Conservation (phyloP, 2,113 vertebrate genomes). For the Neotoma lepida region DNA sequence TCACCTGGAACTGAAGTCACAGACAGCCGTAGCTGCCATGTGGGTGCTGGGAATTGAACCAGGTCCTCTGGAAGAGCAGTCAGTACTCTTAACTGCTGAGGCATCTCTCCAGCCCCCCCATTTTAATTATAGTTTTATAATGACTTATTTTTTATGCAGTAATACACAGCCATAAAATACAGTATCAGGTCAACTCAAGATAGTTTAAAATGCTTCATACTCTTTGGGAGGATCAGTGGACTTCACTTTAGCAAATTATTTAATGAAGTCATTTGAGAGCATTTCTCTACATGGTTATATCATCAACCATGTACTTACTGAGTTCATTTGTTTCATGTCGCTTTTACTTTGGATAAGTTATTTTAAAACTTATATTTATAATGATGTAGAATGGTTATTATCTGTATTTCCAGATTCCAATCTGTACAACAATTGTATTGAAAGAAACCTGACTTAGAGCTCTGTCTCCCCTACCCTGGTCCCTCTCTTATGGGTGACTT, state of each 20-base stretch:
- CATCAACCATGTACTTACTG: background rate
- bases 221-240: background rate
- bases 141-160: background rate
- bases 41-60: background rate
- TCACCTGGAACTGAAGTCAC: background rate
- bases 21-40: background rate
- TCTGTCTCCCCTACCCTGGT: background rate
- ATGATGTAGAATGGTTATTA: background rate
- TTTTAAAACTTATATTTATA: slow-evolving; percentile 41
- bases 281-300: background rate
- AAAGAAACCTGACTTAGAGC: background rate
- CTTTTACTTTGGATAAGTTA: slow-evolving; percentile 7
- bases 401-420: background rate
- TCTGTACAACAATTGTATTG: background rate
- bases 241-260: background rate
- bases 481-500: background rate
- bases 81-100: background rate
- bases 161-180: background rate
- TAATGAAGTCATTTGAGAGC: background rate
- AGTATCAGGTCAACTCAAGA: background rate
- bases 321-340: slow-evolving; percentile 37
- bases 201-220: background rate
- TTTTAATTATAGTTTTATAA: background rate
- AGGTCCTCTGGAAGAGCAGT: background rate
- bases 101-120: background rate